Evolutionary conservation across 30 jellyfish, hydroid and myxozoan species (phyloP), one percentile per base, ranked within the genome.

Genomic region (Turritopsis rubra): DNA sequence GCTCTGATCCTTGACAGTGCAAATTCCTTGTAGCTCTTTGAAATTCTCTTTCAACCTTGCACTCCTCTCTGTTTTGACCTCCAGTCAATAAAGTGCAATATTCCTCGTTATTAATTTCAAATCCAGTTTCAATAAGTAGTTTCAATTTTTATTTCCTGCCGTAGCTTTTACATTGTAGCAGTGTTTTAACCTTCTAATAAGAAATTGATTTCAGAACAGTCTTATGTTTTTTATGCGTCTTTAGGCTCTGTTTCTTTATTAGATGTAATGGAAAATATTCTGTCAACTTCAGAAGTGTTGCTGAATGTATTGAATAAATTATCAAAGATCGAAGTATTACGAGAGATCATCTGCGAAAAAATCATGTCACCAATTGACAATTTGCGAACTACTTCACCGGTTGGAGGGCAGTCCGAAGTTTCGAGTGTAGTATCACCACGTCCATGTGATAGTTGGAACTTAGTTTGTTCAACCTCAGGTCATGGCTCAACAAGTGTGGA

Each of bases 291-390:
- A 0, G 31, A 31, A 72, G 31, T 26, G 23, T 31, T 72, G 60
- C 52, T 72, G 52, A 72, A 72, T 1, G 52, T 52, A 0, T 72
- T 72, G 81, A 85, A 83, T 54, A 85, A 54, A 54, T 52, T 89
- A 65, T 84, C 81, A 28, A 89, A 89, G 54, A 72, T 82, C 27
- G 96, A 89, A 16, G 93, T 70, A 8, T 71, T 84, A 21, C 88
- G 96, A 25, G 41, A 53, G 9, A 78, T 79, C 53, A 81, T 79
- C 13, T 84, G 88, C 21, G 26, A 73, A 66, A 27, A 79, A 27
- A 89, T 89, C 53, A 26, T 79, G 27, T 65, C 83, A 30, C 81
- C 87, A 24, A 70, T 89, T 26, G 87, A 85, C 0, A 75, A 79
- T 24, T 80, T 68, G 21, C 66, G 13, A 66, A 66, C 29, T 66